Evolutionary conservation across 2,113 vertebrate species (phyloP), one percentile per base, ranked within the genome.

Genomic region (Nymphicus hollandicus): DNA sequence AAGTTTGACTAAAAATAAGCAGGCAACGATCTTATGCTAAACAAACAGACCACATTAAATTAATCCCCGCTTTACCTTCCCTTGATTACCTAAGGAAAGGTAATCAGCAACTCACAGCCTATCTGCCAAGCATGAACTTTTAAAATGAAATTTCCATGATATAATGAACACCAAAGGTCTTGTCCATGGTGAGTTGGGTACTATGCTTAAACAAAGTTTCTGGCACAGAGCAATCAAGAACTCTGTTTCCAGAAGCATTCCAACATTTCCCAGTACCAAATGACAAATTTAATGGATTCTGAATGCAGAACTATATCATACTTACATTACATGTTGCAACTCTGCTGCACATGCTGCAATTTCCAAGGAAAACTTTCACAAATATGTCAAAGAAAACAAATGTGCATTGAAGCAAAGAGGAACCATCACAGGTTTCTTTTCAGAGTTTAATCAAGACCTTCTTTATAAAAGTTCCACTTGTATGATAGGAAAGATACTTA

Each of bases 61-160:
- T 77, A 95, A 64, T 94, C 85, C 56, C 53, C 64, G 39, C 22
- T 93, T 89, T 94, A 91, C 69, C 52, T 68, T 86, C 20, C 8
- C 24, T 49, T 93, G 81, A 94, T 73, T 86, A 63, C 61, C 88
- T 3, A 86, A 61, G 63, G 55, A 91, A 93, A 92, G 78, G 74
- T 66, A 92, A 94, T 92, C 78, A 79, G 80, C 49, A 89, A 72
- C 19, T 39, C 58, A 56, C 2, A 78, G 44, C 8, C 0, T 52
- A 81, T 47, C 71, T 81, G 83, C 79, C 86, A 94, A 89, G 72
- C 58, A 53, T 16, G 61, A 88, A 85, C 81, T 31, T 88, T 46
- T 65, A 94, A 94, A 95, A 94, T 95, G 39, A 93, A 91, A 94
- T 91, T 97, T 96, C 92, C 85, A 82, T 85, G 56, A 94, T 39